Percentiles rank a stretch among this genome's conserved stretches.
These are phyloP conservation scores for Enteromius viviparus DNA, from an alignment of 2,797 vertebrate genomes.

Conservation along the genomic window DNA sequence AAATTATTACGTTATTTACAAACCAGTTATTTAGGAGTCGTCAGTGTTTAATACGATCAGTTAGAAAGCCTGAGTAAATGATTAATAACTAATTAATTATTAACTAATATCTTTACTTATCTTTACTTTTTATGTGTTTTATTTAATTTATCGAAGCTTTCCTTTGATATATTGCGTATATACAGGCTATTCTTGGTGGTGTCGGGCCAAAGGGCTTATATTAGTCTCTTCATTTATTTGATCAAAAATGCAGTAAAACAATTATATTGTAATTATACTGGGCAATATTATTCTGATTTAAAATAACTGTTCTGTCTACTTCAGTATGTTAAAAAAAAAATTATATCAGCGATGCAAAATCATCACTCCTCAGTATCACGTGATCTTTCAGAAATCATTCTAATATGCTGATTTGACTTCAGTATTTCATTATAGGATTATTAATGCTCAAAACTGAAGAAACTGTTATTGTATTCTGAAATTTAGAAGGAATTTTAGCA, in stretches of 20 bases:
- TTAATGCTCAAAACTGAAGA: background rate
- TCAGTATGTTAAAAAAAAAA: background rate
- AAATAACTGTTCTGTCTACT: background rate
- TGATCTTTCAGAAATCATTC: background rate
- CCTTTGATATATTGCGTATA: background rate
- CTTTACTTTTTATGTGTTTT: too few relatives aligned
- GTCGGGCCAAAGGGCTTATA: background rate
- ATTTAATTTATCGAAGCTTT: background rate
- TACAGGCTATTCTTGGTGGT: background rate
- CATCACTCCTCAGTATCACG: background rate
- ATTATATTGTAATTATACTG: background rate
- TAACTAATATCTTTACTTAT: too few relatives aligned
- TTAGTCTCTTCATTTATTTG: background rate
- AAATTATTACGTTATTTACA: too few relatives aligned
- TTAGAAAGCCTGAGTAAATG: too few relatives aligned
- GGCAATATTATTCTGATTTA: background rate
- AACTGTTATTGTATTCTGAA: background rate
- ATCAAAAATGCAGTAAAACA: background rate
- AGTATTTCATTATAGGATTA: background rate
- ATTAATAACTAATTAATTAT: too few relatives aligned
- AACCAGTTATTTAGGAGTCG: too few relatives aligned
- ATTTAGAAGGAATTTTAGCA: background rate
- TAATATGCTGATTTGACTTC: background rate
- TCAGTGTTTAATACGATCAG: too few relatives aligned
- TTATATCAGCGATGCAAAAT: background rate